Conservation (phyloP, 2,113 vertebrate genomes). For the Spheniscus mendiculus region DNA sequence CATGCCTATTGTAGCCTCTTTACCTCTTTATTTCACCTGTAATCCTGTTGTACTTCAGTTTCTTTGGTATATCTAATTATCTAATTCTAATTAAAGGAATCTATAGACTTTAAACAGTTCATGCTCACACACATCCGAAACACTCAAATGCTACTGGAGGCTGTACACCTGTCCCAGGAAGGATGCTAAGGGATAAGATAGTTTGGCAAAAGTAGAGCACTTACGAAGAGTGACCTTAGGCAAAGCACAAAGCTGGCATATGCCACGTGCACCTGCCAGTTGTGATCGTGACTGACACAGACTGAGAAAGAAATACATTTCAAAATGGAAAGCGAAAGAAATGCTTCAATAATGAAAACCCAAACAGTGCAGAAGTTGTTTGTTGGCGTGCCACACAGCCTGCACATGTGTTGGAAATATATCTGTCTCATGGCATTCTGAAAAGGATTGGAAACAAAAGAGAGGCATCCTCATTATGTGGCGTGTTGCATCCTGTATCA, state of each 20-base stretch:
- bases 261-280: not conserved
- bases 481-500: not conserved
- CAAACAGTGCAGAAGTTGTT: not conserved
- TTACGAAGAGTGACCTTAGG: not conserved
- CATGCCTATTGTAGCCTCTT: not conserved
- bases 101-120: not conserved
- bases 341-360: not conserved
- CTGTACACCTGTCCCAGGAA: not conserved
- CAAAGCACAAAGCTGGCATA: not conserved
- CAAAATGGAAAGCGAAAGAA: not conserved
- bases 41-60: not conserved
- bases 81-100: not conserved
- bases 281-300: not conserved
- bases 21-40: not conserved
- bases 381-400: not conserved
- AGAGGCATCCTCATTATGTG: not conserved
- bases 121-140: not conserved
- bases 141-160: not conserved
- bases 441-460: not conserved
- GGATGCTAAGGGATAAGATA: not conserved
- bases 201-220: not conserved
- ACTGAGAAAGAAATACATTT: not conserved
- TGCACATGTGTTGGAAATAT: not conserved
- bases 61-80: not conserved
- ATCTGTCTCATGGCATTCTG: not conserved